A percentile compares a stretch with the other conserved stretches of the same genome.
Conservation (phyloP, 2,797 vertebrate genomes). For the Heterohyrax brucei region DNA sequence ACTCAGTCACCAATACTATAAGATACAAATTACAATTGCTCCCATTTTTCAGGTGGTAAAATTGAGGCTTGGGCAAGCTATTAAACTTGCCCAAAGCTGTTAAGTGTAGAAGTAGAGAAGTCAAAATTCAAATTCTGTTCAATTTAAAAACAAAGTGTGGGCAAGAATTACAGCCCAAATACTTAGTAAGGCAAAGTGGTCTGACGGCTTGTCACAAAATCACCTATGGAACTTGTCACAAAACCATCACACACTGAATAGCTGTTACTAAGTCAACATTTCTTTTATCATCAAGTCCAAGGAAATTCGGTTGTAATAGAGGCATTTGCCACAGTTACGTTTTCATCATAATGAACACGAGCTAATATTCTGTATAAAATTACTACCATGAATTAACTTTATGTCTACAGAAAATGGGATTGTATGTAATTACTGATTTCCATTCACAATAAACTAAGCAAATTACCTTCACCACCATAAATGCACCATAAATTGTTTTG, state of each 20-base stretch:
- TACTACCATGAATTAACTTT: constrained; percentile 93
- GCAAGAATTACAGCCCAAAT: not conserved
- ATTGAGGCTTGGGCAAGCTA: not conserved
- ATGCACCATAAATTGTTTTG: constrained; percentile 93
- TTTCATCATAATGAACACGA: constrained; percentile 91
- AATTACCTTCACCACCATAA: constrained; percentile 92
- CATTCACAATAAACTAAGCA: constrained; percentile 94
- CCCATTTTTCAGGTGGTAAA: not conserved
- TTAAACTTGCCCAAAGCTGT: not conserved
- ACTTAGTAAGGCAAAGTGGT: not conserved
- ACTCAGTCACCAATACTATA: not conserved
- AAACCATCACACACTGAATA: no score
- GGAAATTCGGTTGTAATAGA: constrained; percentile 85
- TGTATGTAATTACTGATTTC: constrained; percentile 93
- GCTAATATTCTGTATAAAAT: constrained; percentile 93
- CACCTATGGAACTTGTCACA: constrained; percentile 69
- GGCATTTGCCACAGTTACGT: constrained; percentile 88
- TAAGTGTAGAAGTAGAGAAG: not conserved
- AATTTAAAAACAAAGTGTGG: not conserved
- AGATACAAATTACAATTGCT: not conserved
- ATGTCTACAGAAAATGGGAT: constrained; percentile 92
- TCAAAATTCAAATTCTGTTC: constrained; percentile 2
- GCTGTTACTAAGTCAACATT: constrained; percentile 87
- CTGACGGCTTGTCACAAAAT: constrained; percentile 79
- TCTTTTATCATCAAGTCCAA: constrained; percentile 86